Evolutionary conservation across 2,888 invertebrate genomes (phyloP), one percentile per base, ranked within the genome.

Genomic region (Drosophila mercatorum): DNA sequence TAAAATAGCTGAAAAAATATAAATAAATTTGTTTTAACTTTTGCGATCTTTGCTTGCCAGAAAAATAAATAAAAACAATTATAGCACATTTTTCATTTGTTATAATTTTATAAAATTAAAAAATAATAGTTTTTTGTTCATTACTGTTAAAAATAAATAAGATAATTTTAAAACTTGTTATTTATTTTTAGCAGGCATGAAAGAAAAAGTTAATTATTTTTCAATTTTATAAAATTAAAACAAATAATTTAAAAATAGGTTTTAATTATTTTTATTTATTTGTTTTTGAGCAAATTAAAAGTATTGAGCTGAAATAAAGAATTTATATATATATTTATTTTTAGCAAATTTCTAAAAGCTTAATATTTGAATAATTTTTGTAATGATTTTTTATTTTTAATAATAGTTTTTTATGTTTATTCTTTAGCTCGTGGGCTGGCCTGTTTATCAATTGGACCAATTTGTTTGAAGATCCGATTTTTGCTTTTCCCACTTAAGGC

Each of bases 391-490:
- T 34, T 7, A 1, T 5, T 31, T 11, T 28, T 28, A 14, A 1
- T 28, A 14, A 3, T 47, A 31, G 1, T 14, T 10, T n/a, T 31
- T 17, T 11, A 0, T 31, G 7, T 17, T 17, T 43, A 8, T 12
- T 17, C 12, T 12, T 22, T 31, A 14, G 3, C 34, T 51, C 12
- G 51, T 36, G 57, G 51, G 10, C 40, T 41, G 69, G 47, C 59
- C 59, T 47, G 41, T 64, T 65, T 51, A 55, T 11, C 34, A 36
- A 53, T 71, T 66, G 60, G 61, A 72, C 65, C 72, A 72, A 72
- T 57, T 64, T 67, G 67, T 55, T 66, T 66, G 28, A 44, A 68
- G 22, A n/a, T 53, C 43, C 26, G 17, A 17, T 17, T 34, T 8
- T 31, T 36, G 38, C 17, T 8, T 26, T 6, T 41, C 40, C 40